Conservation (phyloP, 2,888 invertebrate genomes). For the Agriopis leucophaearia region DNA sequence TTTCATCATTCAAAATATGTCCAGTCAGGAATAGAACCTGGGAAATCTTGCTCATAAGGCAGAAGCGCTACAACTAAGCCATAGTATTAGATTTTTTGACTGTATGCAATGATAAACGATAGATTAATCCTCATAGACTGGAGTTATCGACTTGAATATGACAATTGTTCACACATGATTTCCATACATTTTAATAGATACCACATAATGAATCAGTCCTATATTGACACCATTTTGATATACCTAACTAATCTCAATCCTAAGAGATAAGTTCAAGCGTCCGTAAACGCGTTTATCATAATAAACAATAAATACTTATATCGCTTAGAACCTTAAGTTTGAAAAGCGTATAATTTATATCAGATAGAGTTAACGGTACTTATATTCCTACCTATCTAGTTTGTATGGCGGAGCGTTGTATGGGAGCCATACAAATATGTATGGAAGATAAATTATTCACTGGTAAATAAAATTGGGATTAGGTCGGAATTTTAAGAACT, state of each 20-base stretch:
- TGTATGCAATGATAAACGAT: too few relatives aligned
- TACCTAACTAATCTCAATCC: conserved; percentile 79
- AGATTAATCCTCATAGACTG: background rate
- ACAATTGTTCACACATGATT: conserved; percentile 8
- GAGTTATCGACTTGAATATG: background rate
- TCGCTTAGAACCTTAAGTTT: conserved; percentile 82
- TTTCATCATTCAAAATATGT: background rate
- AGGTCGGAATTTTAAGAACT: background rate
- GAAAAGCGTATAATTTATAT: conserved; percentile 79
- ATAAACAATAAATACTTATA: conserved; percentile 80
- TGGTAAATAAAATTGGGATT: background rate
- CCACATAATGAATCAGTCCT: conserved; percentile 41
- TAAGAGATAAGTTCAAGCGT: conserved; percentile 62
- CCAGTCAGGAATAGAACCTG: too few relatives aligned
- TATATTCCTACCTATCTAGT: conserved; percentile 66
- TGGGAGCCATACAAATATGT: conserved; percentile 42
- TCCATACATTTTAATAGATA: conserved; percentile 33
- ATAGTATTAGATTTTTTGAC: too few relatives aligned
- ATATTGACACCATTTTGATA: conserved; percentile 56
- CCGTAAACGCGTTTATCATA: conserved; percentile 45
- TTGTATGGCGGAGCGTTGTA: conserved; percentile 52
- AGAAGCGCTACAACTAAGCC: too few relatives aligned
- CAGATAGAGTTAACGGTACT: conserved; percentile 69
- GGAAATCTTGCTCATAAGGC: too few relatives aligned
- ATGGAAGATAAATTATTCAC: conserved; percentile 25